Conservation (phyloP, 2,888 invertebrate genomes). For the Pedicia rivosa region DNA sequence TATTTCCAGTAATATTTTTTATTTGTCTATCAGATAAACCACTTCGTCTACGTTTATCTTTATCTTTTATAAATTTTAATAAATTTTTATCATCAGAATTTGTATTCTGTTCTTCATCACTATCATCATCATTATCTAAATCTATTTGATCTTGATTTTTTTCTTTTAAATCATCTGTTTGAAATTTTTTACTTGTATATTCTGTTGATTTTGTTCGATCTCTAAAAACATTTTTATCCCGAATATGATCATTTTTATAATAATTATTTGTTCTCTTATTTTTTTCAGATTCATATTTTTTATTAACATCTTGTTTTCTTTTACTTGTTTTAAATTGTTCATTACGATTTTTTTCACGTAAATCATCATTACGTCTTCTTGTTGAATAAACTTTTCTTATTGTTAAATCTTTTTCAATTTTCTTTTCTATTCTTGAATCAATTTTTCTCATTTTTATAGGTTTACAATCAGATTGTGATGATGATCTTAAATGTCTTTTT, state of each 20-base stretch:
- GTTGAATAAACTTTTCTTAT: constrained; percentile 1
- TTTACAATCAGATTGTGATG: neutral
- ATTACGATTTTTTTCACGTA: neutral
- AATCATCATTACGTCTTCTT: neutral
- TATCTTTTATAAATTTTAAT: neutral
- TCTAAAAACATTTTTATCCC: too few species aligned
- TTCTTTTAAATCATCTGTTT: too few species aligned
- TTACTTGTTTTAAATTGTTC: neutral
- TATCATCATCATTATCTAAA: constrained; percentile 2
- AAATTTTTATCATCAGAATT: neutral
- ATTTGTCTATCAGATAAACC: neutral
- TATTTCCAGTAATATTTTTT: neutral
- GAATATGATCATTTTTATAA: too few species aligned
- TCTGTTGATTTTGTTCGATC: too few species aligned
- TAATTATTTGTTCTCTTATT: too few species aligned
- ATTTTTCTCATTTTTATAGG: neutral
- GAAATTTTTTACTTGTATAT: too few species aligned
- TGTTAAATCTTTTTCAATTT: too few species aligned
- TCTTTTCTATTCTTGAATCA: neutral
- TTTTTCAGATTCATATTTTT: too few species aligned
- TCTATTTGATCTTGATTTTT: too few species aligned
- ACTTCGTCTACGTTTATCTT: neutral
- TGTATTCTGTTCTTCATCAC: neutral
- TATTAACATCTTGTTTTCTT: neutral
- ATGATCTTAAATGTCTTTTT: neutral